Evolutionary conservation across 2,888 invertebrate species (phyloP).

Genomic region (Dysmachus trigonus): DNA sequence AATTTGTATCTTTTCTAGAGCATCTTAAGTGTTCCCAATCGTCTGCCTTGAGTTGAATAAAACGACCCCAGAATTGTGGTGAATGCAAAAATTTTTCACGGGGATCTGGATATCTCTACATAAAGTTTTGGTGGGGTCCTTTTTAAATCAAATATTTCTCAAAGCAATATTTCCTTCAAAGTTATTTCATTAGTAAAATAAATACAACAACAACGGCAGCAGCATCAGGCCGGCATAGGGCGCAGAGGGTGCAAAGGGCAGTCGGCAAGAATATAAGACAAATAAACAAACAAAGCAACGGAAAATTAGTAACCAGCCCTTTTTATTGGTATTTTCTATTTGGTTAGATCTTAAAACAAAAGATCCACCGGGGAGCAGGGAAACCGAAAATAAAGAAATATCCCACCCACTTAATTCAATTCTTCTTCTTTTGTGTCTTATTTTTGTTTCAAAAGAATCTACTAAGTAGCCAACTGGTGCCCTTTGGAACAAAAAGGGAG

Average conservation of each 20-base stretch:
- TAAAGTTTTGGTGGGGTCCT: background rate
- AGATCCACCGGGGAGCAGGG: background rate
- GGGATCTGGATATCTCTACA: background rate
- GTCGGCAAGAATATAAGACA: background rate
- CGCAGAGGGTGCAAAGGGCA: background rate
- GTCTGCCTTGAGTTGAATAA: background rate
- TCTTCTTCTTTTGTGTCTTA: background rate
- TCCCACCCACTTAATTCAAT: background rate
- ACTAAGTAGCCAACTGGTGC: background rate
- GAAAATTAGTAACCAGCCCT: background rate
- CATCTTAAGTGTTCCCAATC: background rate
- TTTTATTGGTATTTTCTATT: constrained; percentile 14
- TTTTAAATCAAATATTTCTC: background rate
- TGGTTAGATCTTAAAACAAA: constrained; percentile 13
- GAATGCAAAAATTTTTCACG: background rate
- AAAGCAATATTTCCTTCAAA: background rate
- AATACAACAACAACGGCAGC: background rate
- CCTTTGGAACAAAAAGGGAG: background rate
- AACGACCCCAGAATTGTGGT: background rate
- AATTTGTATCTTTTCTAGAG: background rate
- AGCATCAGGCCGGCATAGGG: background rate
- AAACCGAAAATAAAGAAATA: background rate
- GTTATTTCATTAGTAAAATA: background rate
- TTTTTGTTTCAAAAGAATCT: background rate
- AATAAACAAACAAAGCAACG: background rate